A percentile compares a stretch with the other conserved stretches of the same genome.
These are phyloP conservation scores for Campopleginae sp. DNA, from an alignment of 2,888 invertebrate species.

Conservation along the genomic window DNA sequence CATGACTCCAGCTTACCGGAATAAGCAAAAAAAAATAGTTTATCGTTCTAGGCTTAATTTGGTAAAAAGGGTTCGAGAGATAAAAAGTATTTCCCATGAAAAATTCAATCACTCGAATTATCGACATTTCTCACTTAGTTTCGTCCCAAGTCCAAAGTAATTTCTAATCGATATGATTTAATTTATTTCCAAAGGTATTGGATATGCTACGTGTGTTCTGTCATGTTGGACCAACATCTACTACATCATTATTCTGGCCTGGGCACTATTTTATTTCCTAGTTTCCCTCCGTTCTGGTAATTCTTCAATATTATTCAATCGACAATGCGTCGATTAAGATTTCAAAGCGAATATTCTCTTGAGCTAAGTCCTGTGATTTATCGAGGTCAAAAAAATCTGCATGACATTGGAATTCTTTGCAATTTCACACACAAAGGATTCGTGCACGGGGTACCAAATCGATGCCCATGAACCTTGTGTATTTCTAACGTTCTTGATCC, in stretches of 20 bases:
- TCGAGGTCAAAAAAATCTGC: conserved; percentile 38
- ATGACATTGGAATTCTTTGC: conserved; percentile 48
- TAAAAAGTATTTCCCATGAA: no score
- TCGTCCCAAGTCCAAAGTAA: no score
- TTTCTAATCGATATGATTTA: not conserved
- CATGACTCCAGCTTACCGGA: no score
- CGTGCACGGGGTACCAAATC: conserved; percentile 50
- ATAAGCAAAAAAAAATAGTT: not conserved
- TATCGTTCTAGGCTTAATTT: no score
- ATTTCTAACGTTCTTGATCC: conserved; percentile 20
- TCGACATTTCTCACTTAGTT: not conserved
- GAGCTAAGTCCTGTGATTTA: not conserved
- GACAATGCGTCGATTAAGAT: not conserved
- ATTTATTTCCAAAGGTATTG: conserved; percentile 88
- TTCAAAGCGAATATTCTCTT: not conserved
- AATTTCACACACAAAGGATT: conserved; percentile 7
- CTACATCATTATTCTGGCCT: conserved; percentile 98
- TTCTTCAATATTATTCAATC: conserved; percentile 47
- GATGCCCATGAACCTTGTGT: conserved; percentile 23
- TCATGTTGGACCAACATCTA: conserved; percentile 99
- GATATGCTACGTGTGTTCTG: conserved; percentile 99
- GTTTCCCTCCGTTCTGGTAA: conserved; percentile 93
- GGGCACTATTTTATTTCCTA: conserved; percentile 99
- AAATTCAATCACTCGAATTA: not conserved
- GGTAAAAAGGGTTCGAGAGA: no score